Base-by-base conservation (phyloP, 2,888 invertebrate genomes). In the Athalia rosae region DNA sequence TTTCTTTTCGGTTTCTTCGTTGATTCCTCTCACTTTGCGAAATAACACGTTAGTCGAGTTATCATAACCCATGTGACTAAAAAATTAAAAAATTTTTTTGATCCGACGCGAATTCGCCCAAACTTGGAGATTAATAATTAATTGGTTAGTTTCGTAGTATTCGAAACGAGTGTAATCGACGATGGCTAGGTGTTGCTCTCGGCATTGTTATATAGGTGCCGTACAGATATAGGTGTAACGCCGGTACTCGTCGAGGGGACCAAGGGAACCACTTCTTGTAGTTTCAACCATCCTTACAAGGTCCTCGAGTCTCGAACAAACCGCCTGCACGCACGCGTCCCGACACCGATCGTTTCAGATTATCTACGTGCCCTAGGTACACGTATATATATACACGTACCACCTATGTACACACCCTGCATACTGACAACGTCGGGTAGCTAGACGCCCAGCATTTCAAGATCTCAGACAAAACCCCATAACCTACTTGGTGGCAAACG, bases 81-180 rank as follows among this genome's bases (percentile, higher is more conserved):
- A n/a, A n/a, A n/a, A n/a, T n/a, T n/a, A n/a, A n/a, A n/a, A n/a
- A n/a, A n/a, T n/a, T n/a, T n/a, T n/a, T n/a, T n/a, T n/a, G n/a
- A n/a, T n/a, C n/a, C n/a, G n/a, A n/a, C n/a, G n/a, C n/a, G n/a
- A n/a, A n/a, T n/a, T n/a, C n/a, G n/a, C n/a, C n/a, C n/a, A n/a
- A n/a, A n/a, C n/a, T n/a, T n/a, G n/a, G n/a, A n/a, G n/a, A n/a
- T n/a, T n/a, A n/a, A n/a, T n/a, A n/a, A 28, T 28, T 28, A 28
- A 28, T 28, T 50, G 7, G 11, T 9, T 13, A 6, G n/a, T n/a
- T 58, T 5, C 58, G 58, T 6, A 56, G 56, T 69, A 69, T 56
- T 58, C 7, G 58, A 56, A 56, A 58, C 69, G 48, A 56, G 15
- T 28, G 28, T 43, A 69, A 69, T 69, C 43, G 69, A 69, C 69